Conservation (phyloP, 2,888 invertebrate species). For the Clepsis dumicolana region DNA sequence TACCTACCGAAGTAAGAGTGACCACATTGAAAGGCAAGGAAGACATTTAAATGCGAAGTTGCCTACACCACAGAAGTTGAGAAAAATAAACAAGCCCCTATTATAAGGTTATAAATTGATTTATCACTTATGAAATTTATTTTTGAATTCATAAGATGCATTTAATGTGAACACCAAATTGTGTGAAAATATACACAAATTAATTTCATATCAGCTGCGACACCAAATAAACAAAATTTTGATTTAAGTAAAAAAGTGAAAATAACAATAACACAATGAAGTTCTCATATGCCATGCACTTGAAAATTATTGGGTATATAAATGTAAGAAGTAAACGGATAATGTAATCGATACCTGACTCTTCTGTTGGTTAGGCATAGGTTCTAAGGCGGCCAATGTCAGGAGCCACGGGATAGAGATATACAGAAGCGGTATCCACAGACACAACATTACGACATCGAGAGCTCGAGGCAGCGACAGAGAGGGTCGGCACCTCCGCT, state of each 20-base stretch:
- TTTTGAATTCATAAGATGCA: conserved; percentile 5
- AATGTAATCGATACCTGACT: conserved; percentile 16
- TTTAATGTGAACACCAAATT: conserved; percentile 27
- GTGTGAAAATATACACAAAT: conserved; percentile 31
- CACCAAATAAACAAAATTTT: conserved; percentile 19
- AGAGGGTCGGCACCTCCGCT: conserved; percentile 70
- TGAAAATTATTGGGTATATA: conserved; percentile 42
- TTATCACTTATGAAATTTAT: neutral
- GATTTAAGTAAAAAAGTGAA: conserved; percentile 10
- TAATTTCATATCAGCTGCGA: conserved; percentile 25
- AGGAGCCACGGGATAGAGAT: conserved; percentile 68
- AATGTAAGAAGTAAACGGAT: conserved; percentile 22
- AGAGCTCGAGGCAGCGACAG: conserved; percentile 78
- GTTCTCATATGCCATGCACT: conserved; percentile 68
- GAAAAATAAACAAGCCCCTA: conserved; percentile 3
- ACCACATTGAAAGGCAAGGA: conserved; percentile 30
- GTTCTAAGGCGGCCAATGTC: conserved; percentile 54
- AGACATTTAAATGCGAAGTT: conserved; percentile 12
- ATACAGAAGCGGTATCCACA: conserved; percentile 80
- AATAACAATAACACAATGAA: conserved; percentile 63
- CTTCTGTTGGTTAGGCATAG: conserved; percentile 26
- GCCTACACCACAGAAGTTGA: conserved; percentile 4
- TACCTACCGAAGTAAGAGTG: conserved; percentile 11
- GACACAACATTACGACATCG: conserved; percentile 78
- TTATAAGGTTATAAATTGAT: neutral